These are phyloP conservation scores for Ictalurus furcatus DNA, from an alignment of 2,113 vertebrate genomes.

Conservation along the genomic window DNA sequence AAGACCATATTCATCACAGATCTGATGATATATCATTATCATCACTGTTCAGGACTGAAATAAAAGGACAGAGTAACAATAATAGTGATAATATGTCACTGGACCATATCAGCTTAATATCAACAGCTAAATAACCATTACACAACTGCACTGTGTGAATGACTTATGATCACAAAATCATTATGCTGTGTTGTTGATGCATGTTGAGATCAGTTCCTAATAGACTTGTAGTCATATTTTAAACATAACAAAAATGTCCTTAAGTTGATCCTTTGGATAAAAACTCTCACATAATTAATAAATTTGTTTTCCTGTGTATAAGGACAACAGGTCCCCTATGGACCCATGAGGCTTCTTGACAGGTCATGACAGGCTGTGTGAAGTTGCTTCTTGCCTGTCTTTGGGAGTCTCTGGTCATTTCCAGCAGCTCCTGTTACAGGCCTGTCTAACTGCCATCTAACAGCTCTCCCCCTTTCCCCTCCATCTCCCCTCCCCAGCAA, in stretches of 20 bases:
- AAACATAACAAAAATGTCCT: background rate
- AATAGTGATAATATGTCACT: background rate
- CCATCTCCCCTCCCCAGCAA: slow-evolving; percentile 49
- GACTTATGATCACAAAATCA: background rate
- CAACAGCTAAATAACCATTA: background rate
- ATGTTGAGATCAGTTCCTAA: background rate
- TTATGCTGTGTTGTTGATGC: background rate
- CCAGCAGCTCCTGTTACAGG: slow-evolving; percentile 44
- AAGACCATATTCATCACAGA: background rate
- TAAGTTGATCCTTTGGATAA: background rate
- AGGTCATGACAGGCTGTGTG: slow-evolving; percentile 49
- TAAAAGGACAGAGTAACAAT: background rate
- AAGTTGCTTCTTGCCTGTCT: slow-evolving; percentile 48
- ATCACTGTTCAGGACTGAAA: background rate
- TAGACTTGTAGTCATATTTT: background rate
- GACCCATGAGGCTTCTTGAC: slow-evolving; percentile 30
- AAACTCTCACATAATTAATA: slow-evolving; percentile 5
- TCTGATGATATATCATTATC: background rate
- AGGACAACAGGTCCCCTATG: slow-evolving; percentile 15
- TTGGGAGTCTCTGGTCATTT: slow-evolving; percentile 52
- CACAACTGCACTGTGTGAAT: background rate
- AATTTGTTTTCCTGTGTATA: slow-evolving; percentile 40
- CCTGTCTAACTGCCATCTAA: slow-evolving; percentile 44
- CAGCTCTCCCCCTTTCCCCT: slow-evolving; percentile 31
- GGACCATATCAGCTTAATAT: background rate